Base-by-base conservation (phyloP, 1,140 invertebrate species). In the Drosophila arawakana region DNA sequence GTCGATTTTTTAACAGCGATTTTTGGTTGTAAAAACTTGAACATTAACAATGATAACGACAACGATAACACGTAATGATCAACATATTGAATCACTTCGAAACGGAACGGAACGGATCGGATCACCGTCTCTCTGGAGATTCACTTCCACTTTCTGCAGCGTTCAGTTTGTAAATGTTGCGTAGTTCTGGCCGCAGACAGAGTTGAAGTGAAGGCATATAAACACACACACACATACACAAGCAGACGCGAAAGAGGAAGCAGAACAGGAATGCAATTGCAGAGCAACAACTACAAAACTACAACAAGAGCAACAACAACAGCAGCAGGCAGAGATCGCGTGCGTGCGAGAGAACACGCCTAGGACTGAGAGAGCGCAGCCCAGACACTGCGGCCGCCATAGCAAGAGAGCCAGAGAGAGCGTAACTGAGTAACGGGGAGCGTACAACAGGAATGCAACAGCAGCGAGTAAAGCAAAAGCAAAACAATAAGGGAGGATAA, bases 161-260 rank as follows among this genome's bases (percentile, higher is more conserved):
- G 84, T 84, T 85, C 81, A 77, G 61, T 88, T 88, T 82, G 85
- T 89, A 88, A 88, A 88, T 88, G 84, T 89, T 88, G 84, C 84
- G 80, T 88, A 88, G 70, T 83, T 78, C 71, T 89, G 59, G 69
- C 6, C 65, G 59, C 63, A 67, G 73, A 59, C 77, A 60, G 52
- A 43, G 66, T 39, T 34, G 52, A 72, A 74, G 39, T 66, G 49
- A 67, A 74, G 52, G 44, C 59, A 76, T 65, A 79, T 39, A 65
- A 11, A 70, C 57, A 79, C 8, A 11, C 39, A 65, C 21, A 76
- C 18, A 15, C 15, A 55, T 34, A 78, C 60, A 73, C 65, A 57
- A 46, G 47, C 52, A 41, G 54, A 30, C 39, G 18, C 44, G 58
- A 46, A 80, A 75, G 76, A 60, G 70, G 65, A 80, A 46, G 74